Evolutionary conservation across 1,140 invertebrate genomes (phyloP), one percentile per base, ranked within the genome.

Genomic region (Amphibalanus amphitrite): DNA sequence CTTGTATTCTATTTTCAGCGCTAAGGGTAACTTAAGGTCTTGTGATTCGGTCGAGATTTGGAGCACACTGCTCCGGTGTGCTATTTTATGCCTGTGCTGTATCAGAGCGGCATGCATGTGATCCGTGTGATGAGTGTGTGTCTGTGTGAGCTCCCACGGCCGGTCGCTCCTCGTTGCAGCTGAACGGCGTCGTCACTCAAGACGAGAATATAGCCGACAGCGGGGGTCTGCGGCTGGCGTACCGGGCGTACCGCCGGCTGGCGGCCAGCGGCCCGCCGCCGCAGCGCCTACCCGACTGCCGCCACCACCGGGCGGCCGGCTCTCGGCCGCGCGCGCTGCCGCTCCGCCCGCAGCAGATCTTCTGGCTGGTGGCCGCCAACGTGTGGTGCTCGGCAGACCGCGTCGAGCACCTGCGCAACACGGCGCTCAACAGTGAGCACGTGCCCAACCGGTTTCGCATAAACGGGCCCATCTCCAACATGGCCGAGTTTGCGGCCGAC

Each of bases 321-420:
- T 38, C 33, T 6, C 33, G 33, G 33, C 33, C 67, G 33, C 33
- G 15, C 28, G 91, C 91, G 28, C 85, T 95, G 73, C 76, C 88
- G 69, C 87, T 88, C 68, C 87, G 85, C 0, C 84, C 87, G 67
- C 86, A 92, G 67, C 93, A 97, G 79, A 81, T 97, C 26, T 91
- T 97, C 78, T 97, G 74, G 73, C 70, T 75, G 40, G 69, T 69
- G 13, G 74, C 72, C 29, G 75, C 73, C 26, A 73, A 75, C 29
- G 72, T 74, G 67, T 75, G 73, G 73, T 75, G 75, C 26, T 59
- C 47, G 47, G 47, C 47, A 1, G 47, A 59, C 47, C 47, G 47
- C 13, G 20, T 59, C 47, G 47, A 59, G 47, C 47, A 59, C 47
- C 47, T 59, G 47, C 47, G 47, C 47, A 13, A 59, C 47, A 20